Evolutionary conservation across 2,113 vertebrate genomes (phyloP).

Genomic region (Brachyistius frenatus): DNA sequence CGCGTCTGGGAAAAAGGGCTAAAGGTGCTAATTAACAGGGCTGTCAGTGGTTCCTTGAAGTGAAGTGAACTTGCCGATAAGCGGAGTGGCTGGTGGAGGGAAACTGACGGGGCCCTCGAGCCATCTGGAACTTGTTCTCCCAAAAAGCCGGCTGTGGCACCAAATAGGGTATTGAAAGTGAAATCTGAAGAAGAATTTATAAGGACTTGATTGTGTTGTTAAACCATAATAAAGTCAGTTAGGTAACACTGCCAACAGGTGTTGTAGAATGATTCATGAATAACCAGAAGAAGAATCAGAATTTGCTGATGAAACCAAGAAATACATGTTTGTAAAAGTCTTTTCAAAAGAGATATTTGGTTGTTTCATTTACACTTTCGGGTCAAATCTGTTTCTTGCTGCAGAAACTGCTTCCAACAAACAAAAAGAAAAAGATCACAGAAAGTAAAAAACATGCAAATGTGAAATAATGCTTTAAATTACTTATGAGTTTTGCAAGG

Average conservation of each 20-base stretch:
- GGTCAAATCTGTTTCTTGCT: no score
- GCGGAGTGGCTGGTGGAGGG: conserved; percentile 69
- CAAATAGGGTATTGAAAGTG: conserved; percentile 14
- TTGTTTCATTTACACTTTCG: no score
- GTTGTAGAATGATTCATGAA: conserved; percentile 1
- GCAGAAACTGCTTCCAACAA: no score
- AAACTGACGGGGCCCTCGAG: conserved; percentile 55
- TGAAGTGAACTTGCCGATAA: conserved; percentile 83
- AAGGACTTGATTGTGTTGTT: conserved; percentile 3
- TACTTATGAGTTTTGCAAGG: no score
- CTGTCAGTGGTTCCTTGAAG: conserved; percentile 85
- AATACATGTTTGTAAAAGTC: no score
- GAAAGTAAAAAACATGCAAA: not conserved
- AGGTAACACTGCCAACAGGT: conserved; percentile 19
- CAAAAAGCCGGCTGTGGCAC: conserved; percentile 49
- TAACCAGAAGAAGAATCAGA: not conserved
- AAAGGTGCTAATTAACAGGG: conserved; percentile 84
- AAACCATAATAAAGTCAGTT: not conserved
- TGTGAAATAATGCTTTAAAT: not conserved
- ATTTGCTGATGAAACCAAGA: no score
- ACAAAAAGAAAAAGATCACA: no score
- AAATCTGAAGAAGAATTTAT: conserved; percentile 14
- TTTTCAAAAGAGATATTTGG: no score
- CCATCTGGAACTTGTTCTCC: conserved; percentile 83
- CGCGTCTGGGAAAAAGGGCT: conserved; percentile 53